Evolutionary conservation across 2,888 invertebrate genomes (phyloP).

Genomic region (Amphipyra berbera): DNA sequence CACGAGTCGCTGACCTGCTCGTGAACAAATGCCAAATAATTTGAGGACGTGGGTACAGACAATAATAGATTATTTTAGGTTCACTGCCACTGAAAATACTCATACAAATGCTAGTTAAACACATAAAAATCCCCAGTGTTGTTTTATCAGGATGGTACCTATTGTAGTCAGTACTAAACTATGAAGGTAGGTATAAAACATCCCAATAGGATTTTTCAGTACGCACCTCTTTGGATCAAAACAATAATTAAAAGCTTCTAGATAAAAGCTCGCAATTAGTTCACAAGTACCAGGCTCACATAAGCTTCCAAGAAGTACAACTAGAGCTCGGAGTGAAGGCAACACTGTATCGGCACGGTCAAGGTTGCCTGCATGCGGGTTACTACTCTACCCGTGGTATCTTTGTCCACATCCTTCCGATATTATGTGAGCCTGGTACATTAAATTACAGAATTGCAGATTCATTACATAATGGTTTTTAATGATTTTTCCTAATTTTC

Average conservation of each 20-base stretch:
- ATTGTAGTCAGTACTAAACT: too few relatives aligned
- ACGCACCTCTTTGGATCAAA: too few relatives aligned
- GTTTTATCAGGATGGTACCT: background rate
- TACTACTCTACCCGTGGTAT: slow-evolving; percentile 30
- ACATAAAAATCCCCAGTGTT: background rate
- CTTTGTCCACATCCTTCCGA: slow-evolving; percentile 50
- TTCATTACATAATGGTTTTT: background rate
- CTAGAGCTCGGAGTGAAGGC: slow-evolving; percentile 64
- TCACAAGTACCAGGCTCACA: slow-evolving; percentile 67
- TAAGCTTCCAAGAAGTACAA: slow-evolving; percentile 62
- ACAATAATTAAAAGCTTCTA: slow-evolving; percentile 27
- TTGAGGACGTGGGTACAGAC: slow-evolving; percentile 1
- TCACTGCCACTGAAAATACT: slow-evolving; percentile 20
- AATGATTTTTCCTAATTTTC: background rate
- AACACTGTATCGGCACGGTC: slow-evolving; percentile 66
- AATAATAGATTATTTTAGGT: slow-evolving; percentile 25
- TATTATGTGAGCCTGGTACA: slow-evolving; percentile 55
- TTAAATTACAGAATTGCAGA: slow-evolving; percentile 13
- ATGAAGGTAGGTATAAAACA: too few relatives aligned
- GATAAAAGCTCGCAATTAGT: slow-evolving; percentile 59
- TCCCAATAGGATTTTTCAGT: too few relatives aligned
- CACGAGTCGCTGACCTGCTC: slow-evolving; percentile 32
- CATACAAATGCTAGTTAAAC: slow-evolving; percentile 9
- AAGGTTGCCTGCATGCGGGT: slow-evolving; percentile 64
- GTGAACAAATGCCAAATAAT: slow-evolving; percentile 16